A percentile compares a stretch with the other conserved stretches of the same genome.
Conservation (phyloP, 1,140 invertebrate genomes). For the Cylas formicarius region DNA sequence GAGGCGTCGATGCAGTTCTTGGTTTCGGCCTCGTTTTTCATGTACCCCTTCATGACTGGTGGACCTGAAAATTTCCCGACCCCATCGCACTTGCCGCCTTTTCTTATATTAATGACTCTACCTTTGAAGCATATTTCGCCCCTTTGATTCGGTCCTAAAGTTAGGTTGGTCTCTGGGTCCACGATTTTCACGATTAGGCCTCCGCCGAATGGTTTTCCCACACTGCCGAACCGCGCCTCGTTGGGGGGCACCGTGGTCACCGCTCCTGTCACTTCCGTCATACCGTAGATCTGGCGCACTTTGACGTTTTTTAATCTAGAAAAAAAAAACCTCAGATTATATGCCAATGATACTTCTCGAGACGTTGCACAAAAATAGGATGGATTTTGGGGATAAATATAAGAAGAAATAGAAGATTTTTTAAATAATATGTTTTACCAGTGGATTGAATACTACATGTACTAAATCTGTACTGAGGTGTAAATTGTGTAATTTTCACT, state of each 20-base stretch:
- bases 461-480: too few relatives aligned
- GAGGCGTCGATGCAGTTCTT: constrained; percentile 59
- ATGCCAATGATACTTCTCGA: too few relatives aligned
- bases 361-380: too few relatives aligned
- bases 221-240: constrained; percentile 46
- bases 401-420: too few relatives aligned
- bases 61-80: too few relatives aligned
- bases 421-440: not conserved
- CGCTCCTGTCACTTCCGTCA: constrained; percentile 57
- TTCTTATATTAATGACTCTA: too few relatives aligned
- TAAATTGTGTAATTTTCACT: too few relatives aligned
- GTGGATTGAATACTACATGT: not conserved
- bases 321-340: not conserved
- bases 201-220: constrained; percentile 48
- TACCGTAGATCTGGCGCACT: constrained; percentile 54
- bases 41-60: constrained; percentile 57
- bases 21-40: constrained; percentile 62
- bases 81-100: too few relatives aligned
- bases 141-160: constrained; percentile 50
- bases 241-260: constrained; percentile 17
- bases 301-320: constrained; percentile 13
- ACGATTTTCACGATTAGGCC: constrained; percentile 52
- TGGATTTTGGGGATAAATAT: too few relatives aligned
- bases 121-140: constrained; percentile 64
- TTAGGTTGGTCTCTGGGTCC: constrained; percentile 53